phyloP scores from a whole-genome alignment of 2,113 vertebrate genomes.

The Hippolais icterina region DNA sequence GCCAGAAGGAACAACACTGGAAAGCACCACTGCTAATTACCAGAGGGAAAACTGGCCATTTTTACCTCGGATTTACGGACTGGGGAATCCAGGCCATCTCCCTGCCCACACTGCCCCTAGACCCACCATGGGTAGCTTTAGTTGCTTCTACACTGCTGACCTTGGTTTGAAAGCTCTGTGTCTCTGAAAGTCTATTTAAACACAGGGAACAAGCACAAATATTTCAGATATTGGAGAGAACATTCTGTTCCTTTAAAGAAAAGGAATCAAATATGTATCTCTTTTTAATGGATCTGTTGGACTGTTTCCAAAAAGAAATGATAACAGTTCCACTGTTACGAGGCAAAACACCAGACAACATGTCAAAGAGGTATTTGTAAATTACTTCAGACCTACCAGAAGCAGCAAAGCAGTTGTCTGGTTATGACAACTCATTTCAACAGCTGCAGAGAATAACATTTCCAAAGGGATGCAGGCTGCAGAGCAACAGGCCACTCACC shows the following conservation, averaged over 20 bases:
- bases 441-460: not conserved
- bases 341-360: slow-evolving; percentile 43
- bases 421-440: not conserved
- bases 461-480: not conserved
- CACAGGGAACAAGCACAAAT: not conserved
- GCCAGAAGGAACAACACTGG: not conserved
- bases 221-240: not conserved
- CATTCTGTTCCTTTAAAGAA: not conserved
- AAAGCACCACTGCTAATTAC: not conserved
- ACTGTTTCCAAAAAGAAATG: not conserved
- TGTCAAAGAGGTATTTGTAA: slow-evolving; percentile 18
- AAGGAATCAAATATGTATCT: not conserved
- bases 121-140: accelerated
- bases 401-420: not conserved
- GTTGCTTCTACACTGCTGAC: not conserved
- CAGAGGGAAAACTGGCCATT: not conserved
- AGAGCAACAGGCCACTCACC: not conserved
- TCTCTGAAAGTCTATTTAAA: not conserved
- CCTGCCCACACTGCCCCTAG: not conserved
- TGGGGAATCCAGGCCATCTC: not conserved
- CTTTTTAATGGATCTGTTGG: slow-evolving; percentile 42
- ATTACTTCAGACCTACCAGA: not conserved
- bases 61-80: not conserved
- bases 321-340: not conserved
- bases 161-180: not conserved